Evolutionary conservation across 2,113 vertebrate genomes (phyloP), one percentile per base, ranked within the genome.

Genomic region (Cyanoderma ruficeps): DNA sequence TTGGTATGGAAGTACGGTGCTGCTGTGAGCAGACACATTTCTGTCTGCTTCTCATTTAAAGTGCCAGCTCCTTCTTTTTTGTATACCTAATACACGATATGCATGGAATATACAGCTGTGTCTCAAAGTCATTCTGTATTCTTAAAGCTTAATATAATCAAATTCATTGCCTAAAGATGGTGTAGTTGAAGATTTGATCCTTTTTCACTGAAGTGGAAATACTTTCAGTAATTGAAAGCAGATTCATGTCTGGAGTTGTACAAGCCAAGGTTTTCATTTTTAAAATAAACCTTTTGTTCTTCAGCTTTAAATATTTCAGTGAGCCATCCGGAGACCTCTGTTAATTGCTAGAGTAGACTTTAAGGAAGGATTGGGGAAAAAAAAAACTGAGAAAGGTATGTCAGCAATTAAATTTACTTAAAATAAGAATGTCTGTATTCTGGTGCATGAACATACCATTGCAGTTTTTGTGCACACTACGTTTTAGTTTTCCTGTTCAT

Each of bases 261-360:
- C 68, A 60, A 97, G 97, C 97, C 97, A 97, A 97, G 97, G 96
- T 97, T 98, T 97, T 98, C 89, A 57, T 97, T 97, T 98, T 98
- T 98, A 93, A 98, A 97, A 97, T 96, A 98, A 98, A 98, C 96
- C 96, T 98, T 98, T 98, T 98, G 98, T 98, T 98, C 98, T 97
- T 97, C 82, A 97, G 94, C 92, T 96, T 98, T 97, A 96, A 96
- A 95, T 96, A 95, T 97, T 97, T 95, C 81, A 59, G 86, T 74
- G 92, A 96, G 95, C 95, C 91, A 76, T 91, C 87, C 90, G 37
- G 95, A 97, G 95, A 97, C 89, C 90, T 93, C 89, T 92, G 67
- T 93, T 98, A 97, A 98, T 97, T 97, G 87, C 95, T 97, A 88
- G 93, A 96, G 93, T 95, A 96, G 96, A 89, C 87, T 94, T 90